Conservation (phyloP, 1,140 invertebrate species). For the Heliconius nattereri region DNA sequence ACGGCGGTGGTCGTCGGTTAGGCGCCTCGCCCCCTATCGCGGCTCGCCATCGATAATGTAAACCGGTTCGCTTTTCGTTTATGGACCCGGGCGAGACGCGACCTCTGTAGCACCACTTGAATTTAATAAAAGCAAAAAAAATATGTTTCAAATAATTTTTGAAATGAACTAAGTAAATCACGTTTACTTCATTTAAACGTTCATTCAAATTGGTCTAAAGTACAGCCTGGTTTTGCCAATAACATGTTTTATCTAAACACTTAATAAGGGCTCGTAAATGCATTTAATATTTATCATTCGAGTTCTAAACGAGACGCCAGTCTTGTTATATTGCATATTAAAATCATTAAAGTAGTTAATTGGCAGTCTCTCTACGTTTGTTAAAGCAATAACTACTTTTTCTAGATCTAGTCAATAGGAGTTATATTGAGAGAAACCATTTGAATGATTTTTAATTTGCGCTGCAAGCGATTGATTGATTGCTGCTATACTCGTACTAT, state of each 20-base stretch:
- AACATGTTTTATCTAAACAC: slow-evolving; percentile 33
- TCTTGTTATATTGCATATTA: slow-evolving; percentile 44
- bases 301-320: slow-evolving; percentile 38
- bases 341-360: slow-evolving; percentile 47
- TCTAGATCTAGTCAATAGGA: background rate
- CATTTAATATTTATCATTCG: slow-evolving; percentile 46
- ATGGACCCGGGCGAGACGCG: slow-evolving; percentile 56
- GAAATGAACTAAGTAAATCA: slow-evolving; percentile 24
- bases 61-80: slow-evolving; percentile 74
- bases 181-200: background rate
- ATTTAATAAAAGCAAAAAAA: slow-evolving; percentile 30
- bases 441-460: background rate
- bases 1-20: slow-evolving; percentile 66
- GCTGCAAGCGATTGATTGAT: background rate
- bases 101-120: slow-evolving; percentile 34
- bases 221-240: slow-evolving; percentile 25
- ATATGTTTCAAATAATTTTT: slow-evolving; percentile 24
- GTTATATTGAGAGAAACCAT: background rate
- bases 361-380: slow-evolving; percentile 35
- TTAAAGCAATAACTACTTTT: slow-evolving; percentile 36
- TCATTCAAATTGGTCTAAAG: slow-evolving; percentile 26
- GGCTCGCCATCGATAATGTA: slow-evolving; percentile 70
- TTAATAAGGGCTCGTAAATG: slow-evolving; percentile 32
- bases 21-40: slow-evolving; percentile 73
- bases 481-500: background rate